Base-by-base conservation (phyloP, 37 sponge, comb jelly and placozoan genomes). In the Chondrosia reniformis region DNA sequence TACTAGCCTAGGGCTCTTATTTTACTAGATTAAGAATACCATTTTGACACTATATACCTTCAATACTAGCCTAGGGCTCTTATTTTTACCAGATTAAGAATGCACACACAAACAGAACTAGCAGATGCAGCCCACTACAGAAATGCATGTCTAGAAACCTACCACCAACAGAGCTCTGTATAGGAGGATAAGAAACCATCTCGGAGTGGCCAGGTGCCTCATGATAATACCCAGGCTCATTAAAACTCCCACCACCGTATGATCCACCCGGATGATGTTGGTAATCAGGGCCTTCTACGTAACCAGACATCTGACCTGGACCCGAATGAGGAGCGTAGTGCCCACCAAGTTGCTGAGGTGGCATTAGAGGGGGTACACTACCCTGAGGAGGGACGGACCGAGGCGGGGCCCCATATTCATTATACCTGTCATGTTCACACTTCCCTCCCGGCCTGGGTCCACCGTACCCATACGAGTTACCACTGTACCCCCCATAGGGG, bases 401-500 rank as follows among this genome's bases (percentile, higher is more conserved):
- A 72, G 88, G 74, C 74, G 83, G 38, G 75, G 25, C 33, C 78
- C 83, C 57, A 74, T 19, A 27, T 19, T 15, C 58, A 56, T 56
- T 28, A 56, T 28, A 24, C 58, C 27, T 24, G 8, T 56, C n/a
- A 8, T 28, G 25, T 21, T 44, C 72, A 40, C n/a, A 69, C 22
- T 39, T 69, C 39, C 72, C 72, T 13, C 41, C 24, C 9, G 78
- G 78, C 32, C 62, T 58, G 3, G 57, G 55, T 22, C 39, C 28
- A 45, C 46, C 45, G 25, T 39, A 34, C 13, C 66, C 19, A 30
- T 58, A 19, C 39, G 75, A 4, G 74, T 46, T 46, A 55, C 72
- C 84, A 12, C 87, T 79, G 30, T 62, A 78, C 33, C 67, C 83
- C 13, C 59, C 84, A 74, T 87, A 87, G 37, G 58, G 24, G 34